Evolutionary conservation across 2,797 vertebrate genomes (phyloP).

Genomic region (Acipenser ruthenus): DNA sequence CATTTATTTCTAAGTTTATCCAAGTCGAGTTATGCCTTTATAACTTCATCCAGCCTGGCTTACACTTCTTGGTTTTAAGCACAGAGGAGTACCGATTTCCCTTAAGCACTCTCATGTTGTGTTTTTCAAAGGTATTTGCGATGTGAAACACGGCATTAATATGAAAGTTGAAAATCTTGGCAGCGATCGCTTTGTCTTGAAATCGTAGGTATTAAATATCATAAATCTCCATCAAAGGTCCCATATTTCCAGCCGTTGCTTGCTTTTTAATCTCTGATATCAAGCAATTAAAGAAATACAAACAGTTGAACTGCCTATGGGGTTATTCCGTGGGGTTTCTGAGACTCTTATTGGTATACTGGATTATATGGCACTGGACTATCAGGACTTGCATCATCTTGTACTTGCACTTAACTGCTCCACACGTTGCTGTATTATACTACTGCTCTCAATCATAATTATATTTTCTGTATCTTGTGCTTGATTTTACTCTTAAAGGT

Average conservation of each 20-base stretch:
- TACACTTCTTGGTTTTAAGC: not conserved
- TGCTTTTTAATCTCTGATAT: not conserved
- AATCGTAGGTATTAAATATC: not conserved
- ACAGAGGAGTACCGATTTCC: not conserved
- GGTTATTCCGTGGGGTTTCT: no score
- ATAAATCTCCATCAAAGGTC: not conserved
- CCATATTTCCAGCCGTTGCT: not conserved
- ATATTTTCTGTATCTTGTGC: no score
- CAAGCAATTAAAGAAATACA: no score
- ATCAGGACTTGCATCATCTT: no score
- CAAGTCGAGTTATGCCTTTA: not conserved
- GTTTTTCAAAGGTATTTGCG: not conserved
- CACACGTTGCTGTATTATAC: no score
- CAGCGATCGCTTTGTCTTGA: not conserved
- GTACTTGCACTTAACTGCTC: no score
- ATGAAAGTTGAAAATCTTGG: conserved; percentile 1
- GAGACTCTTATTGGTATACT: no score
- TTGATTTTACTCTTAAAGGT: no score
- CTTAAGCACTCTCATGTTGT: not conserved
- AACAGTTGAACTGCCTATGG: no score
- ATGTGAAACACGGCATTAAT: not conserved
- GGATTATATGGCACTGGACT: no score
- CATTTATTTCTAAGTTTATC: conserved; percentile 3
- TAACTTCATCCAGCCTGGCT: not conserved
- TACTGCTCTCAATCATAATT: no score